Evolutionary conservation across 1,140 invertebrate species (phyloP).

Genomic region (Drosophila simulans): DNA sequence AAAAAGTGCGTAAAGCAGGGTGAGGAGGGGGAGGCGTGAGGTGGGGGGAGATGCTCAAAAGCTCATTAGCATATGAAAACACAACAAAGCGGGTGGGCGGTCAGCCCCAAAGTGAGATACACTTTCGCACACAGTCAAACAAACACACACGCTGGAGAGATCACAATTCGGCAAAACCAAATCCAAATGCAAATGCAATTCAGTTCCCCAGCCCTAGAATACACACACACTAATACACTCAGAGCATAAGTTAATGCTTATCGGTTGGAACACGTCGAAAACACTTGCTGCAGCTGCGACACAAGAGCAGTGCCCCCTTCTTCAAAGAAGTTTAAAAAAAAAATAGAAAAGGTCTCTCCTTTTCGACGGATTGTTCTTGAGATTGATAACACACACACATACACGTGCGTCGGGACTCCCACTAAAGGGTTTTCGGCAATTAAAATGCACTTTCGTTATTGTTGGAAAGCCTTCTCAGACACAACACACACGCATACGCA

Average conservation of each 20-base stretch:
- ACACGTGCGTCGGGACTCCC: constrained; percentile 16
- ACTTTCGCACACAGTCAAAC: constrained; percentile 44
- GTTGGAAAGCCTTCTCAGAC: constrained; percentile 51
- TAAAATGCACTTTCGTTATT: constrained; percentile 75
- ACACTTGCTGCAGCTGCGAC: constrained; percentile 75
- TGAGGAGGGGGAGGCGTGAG: constrained; percentile 3
- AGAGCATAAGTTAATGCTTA: constrained; percentile 46
- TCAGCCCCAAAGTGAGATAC: constrained; percentile 43
- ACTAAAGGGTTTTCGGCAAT: constrained; percentile 35
- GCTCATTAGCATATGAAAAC: constrained; percentile 79
- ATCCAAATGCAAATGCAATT: constrained; percentile 55
- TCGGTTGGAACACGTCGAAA: constrained; percentile 53
- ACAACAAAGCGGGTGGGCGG: constrained; percentile 55
- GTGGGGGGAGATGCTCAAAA: constrained; percentile 46
- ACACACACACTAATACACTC: constrained; percentile 20
- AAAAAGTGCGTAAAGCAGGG: constrained; percentile 29
- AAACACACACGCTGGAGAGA: constrained; percentile 24
- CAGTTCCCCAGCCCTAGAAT: constrained; percentile 13
- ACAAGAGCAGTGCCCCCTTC: constrained; percentile 17
- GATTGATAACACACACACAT: constrained; percentile 58
- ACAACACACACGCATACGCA: constrained; percentile 52
- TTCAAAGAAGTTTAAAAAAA: constrained; percentile 21
- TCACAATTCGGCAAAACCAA: constrained; percentile 40
- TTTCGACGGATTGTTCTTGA: constrained; percentile 9
- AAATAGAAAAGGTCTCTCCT: constrained; percentile 32